These are phyloP conservation scores for Thereva nobilitata DNA, from an alignment of 2,888 invertebrate species.

Conservation along the genomic window DNA sequence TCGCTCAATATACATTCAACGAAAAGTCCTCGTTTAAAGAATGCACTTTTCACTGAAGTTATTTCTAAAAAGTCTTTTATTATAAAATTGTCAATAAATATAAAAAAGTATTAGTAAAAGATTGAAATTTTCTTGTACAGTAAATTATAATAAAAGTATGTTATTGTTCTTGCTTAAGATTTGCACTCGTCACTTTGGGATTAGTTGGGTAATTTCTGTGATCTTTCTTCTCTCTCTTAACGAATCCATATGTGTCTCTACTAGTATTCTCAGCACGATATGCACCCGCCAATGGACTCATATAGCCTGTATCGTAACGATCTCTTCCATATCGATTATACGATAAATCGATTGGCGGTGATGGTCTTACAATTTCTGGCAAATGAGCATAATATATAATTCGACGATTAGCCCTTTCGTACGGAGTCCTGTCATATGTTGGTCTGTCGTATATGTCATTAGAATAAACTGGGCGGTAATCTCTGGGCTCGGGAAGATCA, in stretches of 20 bases:
- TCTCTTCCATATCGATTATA: conserved; percentile 61
- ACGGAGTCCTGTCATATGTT: conserved; percentile 47
- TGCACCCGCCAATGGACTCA: conserved; percentile 41
- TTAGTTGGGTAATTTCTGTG: conserved; percentile 40
- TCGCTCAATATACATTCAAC: too few relatives aligned
- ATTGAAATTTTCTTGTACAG: too few relatives aligned
- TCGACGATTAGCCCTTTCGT: conserved; percentile 54
- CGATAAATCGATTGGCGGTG: conserved; percentile 63
- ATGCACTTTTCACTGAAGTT: too few relatives aligned
- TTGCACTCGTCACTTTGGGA: background rate
- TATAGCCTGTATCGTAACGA: conserved; percentile 48
- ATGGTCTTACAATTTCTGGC: conserved; percentile 69
- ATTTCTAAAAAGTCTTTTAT: too few relatives aligned
- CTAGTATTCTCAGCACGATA: conserved; percentile 38
- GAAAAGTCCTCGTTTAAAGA: too few relatives aligned
- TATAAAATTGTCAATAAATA: too few relatives aligned
- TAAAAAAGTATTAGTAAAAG: background rate
- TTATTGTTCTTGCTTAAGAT: background rate
- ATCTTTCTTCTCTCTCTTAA: conserved; percentile 51
- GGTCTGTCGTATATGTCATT: conserved; percentile 54
- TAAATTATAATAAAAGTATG: too few relatives aligned
- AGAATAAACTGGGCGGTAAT: conserved; percentile 50
- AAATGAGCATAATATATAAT: conserved; percentile 73
- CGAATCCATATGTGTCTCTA: conserved; percentile 44
- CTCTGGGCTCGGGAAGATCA: conserved; percentile 53